phyloP scores from a whole-genome alignment of 2,797 vertebrate genomes.

The Erethizon dorsatum region DNA sequence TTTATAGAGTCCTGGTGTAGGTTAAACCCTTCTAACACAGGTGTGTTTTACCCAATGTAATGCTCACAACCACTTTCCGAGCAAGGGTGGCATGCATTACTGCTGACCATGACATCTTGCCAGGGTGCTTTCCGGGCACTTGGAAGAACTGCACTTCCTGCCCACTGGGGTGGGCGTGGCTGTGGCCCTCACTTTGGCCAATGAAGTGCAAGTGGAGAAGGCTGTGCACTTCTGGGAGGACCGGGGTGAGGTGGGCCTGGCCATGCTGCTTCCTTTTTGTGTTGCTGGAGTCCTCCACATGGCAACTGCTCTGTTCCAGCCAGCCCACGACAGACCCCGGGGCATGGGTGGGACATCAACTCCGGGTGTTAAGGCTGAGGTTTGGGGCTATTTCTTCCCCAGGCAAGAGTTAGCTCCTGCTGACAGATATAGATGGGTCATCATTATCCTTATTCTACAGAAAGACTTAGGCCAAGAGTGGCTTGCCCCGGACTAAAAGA shows the following conservation, averaged over 20 bases:
- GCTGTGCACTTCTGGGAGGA: background rate
- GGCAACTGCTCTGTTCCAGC: background rate
- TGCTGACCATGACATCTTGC: background rate
- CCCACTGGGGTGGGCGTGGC: background rate
- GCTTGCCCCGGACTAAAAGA: background rate
- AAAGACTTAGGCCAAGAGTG: background rate
- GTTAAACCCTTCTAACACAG: background rate
- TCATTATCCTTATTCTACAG: background rate
- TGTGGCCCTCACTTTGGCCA: background rate
- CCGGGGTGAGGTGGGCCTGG: background rate
- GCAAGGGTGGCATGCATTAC: background rate
- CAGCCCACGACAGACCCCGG: accelerated
- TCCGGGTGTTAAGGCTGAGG: background rate
- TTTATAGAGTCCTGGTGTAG: background rate
- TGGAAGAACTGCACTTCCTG: background rate
- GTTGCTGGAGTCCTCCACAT: background rate
- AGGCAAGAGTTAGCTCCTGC: background rate
- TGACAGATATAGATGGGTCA: background rate
- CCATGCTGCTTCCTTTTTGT: background rate
- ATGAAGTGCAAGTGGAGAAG: background rate
- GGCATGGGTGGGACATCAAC: background rate
- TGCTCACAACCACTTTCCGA: background rate
- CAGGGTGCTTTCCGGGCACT: background rate
- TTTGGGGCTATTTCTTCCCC: background rate
- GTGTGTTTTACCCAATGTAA: background rate